A percentile compares a stretch with the other conserved stretches of the same genome.
Evolutionary conservation across 2,888 invertebrate genomes (phyloP).

Genomic region (Pachycephus smyrnensis): DNA sequence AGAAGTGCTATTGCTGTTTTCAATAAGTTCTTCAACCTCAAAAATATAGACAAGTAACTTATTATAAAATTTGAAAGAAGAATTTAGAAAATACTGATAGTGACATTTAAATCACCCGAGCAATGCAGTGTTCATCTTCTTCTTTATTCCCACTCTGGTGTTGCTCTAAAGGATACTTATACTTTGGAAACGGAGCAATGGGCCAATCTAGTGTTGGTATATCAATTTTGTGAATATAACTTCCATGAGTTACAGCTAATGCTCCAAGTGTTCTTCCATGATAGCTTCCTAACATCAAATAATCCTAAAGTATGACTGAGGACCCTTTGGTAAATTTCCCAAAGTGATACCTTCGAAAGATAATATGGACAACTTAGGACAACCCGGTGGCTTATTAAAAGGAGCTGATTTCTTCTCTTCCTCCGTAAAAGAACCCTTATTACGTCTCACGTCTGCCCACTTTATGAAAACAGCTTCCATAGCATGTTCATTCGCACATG

Average conservation of each 20-base stretch:
- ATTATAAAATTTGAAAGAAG: background rate
- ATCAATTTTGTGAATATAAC: constrained; percentile 95
- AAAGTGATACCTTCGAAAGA: constrained; percentile 78
- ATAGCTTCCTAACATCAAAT: constrained; percentile 77
- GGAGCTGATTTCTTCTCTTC: constrained; percentile 86
- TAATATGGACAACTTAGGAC: constrained; percentile 84
- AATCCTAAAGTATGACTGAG: background rate
- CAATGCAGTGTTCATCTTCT: constrained; percentile 82
- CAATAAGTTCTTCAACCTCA: constrained; percentile 80
- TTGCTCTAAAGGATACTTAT: constrained; percentile 92
- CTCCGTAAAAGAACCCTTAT: constrained; percentile 76
- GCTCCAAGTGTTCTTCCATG: constrained; percentile 95
- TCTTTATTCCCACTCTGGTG: constrained; percentile 80
- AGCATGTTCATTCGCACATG: constrained; percentile 98
- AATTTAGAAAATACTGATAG: constrained; percentile 52
- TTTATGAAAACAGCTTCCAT: constrained; percentile 93
- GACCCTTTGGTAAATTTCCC: background rate
- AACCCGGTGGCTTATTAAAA: constrained; percentile 87
- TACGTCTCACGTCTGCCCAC: constrained; percentile 81
- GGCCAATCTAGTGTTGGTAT: constrained; percentile 97
- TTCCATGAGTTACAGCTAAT: constrained; percentile 90
- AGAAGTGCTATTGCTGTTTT: constrained; percentile 72
- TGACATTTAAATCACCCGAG: constrained; percentile 68
- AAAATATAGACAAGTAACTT: constrained; percentile 8
- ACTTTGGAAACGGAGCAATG: constrained; percentile 87